Evolutionary conservation across 2,888 invertebrate species (phyloP).

Genomic region (Hydropsyche betteni): DNA sequence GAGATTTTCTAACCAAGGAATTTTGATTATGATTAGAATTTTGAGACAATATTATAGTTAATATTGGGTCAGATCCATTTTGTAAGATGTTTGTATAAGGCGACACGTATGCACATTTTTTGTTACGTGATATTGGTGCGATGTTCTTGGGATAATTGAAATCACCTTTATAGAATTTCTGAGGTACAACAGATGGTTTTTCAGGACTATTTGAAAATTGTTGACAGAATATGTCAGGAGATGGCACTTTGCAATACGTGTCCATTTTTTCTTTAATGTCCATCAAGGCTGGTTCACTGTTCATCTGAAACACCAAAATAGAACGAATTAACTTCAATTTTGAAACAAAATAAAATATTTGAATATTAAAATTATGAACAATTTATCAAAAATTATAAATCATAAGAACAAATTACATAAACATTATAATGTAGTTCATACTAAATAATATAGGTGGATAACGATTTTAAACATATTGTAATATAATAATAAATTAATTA

Average conservation of each 20-base stretch:
- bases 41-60: conserved; percentile 38
- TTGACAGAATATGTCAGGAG: not conserved
- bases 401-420: not conserved
- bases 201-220: not conserved
- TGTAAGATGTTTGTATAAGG: conserved; percentile 41
- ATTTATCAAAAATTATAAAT: too few species aligned
- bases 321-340: not conserved
- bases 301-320: conserved; percentile 5
- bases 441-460: not conserved
- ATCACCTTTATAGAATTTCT: too few species aligned
- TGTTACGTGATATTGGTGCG: not conserved
- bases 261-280: not conserved
- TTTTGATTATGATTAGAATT: conserved; percentile 14
- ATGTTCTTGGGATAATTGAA: not conserved
- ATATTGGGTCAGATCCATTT: conserved; percentile 44
- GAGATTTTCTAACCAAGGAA: conserved; percentile 9
- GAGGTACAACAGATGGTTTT: too few species aligned
- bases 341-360: not conserved
- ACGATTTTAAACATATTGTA: not conserved
- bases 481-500: too few species aligned
- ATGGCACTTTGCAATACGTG: not conserved
- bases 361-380: too few species aligned
- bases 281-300: not conserved
- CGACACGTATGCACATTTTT: conserved; percentile 20
- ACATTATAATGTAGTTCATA: not conserved